Evolutionary conservation across 2,797 vertebrate genomes (phyloP).

Genomic region (Taeniopygia guttata): DNA sequence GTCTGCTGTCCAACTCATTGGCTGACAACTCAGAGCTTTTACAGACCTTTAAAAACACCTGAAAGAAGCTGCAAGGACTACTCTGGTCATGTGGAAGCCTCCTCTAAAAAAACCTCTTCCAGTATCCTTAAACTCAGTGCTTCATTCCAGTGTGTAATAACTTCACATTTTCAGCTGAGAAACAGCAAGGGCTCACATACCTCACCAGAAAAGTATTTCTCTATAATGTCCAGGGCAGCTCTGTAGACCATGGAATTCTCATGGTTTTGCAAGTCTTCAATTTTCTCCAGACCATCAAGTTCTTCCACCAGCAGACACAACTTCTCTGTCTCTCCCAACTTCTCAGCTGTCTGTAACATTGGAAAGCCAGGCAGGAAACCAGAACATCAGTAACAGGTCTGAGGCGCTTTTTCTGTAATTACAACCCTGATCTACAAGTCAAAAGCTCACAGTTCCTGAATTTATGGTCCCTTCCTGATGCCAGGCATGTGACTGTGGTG

Average conservation of each 20-base stretch:
- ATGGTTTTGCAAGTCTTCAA: constrained; percentile 87
- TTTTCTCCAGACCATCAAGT: constrained; percentile 83
- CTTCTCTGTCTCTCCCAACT: constrained; percentile 81
- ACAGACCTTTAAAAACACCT: neutral
- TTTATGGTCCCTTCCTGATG: neutral
- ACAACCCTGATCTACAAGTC: neutral
- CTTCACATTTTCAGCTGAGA: neutral
- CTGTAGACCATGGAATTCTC: constrained; percentile 81
- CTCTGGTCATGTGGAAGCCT: neutral
- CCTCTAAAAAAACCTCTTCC: neutral
- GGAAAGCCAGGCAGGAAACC: neutral
- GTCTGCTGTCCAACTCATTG: neutral
- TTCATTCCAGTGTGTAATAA: neutral
- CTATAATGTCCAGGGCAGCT: constrained; percentile 82
- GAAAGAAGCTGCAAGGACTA: neutral
- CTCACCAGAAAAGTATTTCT: constrained; percentile 83
- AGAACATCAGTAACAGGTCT: neutral
- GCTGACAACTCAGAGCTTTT: neutral
- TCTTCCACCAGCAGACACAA: constrained; percentile 85
- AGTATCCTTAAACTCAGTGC: neutral
- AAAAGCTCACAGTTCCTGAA: neutral
- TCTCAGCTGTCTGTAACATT: constrained; percentile 80
- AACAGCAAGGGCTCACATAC: constrained; percentile 65
- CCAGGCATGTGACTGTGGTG: neutral
- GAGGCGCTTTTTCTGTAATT: neutral